Evolutionary conservation across 23 tunicate species (phyloP).

Genomic region (Trididemnum clinides): DNA sequence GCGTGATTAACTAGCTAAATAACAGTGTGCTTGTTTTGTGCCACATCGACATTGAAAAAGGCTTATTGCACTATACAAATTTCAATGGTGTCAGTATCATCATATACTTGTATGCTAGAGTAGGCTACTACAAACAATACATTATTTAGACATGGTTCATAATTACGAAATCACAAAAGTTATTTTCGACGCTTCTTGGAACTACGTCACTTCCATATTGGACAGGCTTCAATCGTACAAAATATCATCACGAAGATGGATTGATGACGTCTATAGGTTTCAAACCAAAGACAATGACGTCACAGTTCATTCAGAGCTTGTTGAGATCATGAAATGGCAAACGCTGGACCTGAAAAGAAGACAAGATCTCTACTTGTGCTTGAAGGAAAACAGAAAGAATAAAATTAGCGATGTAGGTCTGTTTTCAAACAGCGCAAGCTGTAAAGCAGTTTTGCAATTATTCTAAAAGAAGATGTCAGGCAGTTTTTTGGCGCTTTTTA

Average conservation of each 20-base stretch:
- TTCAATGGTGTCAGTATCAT: too few species aligned
- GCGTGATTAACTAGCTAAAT: too few species aligned
- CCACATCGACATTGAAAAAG: too few species aligned
- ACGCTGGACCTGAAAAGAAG: constrained; percentile 44
- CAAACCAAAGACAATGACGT: constrained; percentile 3
- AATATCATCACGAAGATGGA: constrained; percentile 73
- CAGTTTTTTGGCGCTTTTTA: too few species aligned
- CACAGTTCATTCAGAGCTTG: neutral
- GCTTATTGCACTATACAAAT: too few species aligned
- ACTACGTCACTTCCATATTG: constrained; percentile 44
- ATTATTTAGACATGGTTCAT: constrained; percentile 60
- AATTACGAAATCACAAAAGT: constrained; percentile 65
- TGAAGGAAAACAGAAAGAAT: constrained; percentile 48
- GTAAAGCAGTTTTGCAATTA: too few species aligned
- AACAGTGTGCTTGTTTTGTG: too few species aligned
- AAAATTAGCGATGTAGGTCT: too few species aligned
- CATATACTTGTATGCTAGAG: too few species aligned
- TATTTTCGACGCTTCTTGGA: constrained; percentile 22
- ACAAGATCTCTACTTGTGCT: constrained; percentile 38
- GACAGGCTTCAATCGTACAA: constrained; percentile 61
- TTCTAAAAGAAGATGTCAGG: too few species aligned
- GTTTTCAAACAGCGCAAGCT: too few species aligned
- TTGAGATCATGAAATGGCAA: constrained; percentile 73
- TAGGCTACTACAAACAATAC: too few species aligned
- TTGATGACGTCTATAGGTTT: constrained; percentile 21